Evolutionary conservation across 2,888 invertebrate species (phyloP).

Genomic region (Zygogramma bicolorata): DNA sequence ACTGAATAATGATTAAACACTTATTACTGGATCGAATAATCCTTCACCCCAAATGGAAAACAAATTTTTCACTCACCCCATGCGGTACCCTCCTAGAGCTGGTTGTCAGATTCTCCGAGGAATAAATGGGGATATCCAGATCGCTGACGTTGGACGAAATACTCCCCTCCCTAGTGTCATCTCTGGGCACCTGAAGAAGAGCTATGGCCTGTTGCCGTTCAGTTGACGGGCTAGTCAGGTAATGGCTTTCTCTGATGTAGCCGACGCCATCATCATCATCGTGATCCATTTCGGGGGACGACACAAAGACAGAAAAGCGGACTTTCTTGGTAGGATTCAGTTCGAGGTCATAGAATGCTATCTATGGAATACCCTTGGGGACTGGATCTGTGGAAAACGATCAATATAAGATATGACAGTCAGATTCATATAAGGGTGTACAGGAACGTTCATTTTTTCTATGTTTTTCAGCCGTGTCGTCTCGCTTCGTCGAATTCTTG

Average conservation of each 20-base stretch:
- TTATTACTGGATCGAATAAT: too few species aligned
- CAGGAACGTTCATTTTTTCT: too few species aligned
- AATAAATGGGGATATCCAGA: constrained; percentile 71
- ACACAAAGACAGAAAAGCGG: constrained; percentile 50
- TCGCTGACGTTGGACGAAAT: constrained; percentile 71
- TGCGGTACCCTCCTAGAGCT: constrained; percentile 50
- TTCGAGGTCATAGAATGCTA: neutral
- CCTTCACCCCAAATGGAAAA: neutral
- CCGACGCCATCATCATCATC: constrained; percentile 69
- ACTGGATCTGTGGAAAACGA: neutral
- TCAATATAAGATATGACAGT: too few species aligned
- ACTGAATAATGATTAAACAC: too few species aligned
- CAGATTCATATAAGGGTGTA: too few species aligned
- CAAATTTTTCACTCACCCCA: constrained; percentile 54
- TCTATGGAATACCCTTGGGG: neutral
- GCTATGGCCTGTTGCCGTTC: constrained; percentile 62
- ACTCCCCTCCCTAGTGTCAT: constrained; percentile 64
- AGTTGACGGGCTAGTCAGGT: constrained; percentile 66
- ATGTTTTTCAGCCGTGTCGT: too few species aligned
- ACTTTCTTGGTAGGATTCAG: constrained; percentile 45
- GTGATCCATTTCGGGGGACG: constrained; percentile 56
- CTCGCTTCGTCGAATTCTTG: too few species aligned
- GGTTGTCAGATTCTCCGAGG: constrained; percentile 61
- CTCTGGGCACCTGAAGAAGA: constrained; percentile 66
- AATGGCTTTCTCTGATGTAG: constrained; percentile 71